These are phyloP conservation scores for Orgyia antiqua DNA, from an alignment of 2,888 invertebrate species.

Conservation along the genomic window DNA sequence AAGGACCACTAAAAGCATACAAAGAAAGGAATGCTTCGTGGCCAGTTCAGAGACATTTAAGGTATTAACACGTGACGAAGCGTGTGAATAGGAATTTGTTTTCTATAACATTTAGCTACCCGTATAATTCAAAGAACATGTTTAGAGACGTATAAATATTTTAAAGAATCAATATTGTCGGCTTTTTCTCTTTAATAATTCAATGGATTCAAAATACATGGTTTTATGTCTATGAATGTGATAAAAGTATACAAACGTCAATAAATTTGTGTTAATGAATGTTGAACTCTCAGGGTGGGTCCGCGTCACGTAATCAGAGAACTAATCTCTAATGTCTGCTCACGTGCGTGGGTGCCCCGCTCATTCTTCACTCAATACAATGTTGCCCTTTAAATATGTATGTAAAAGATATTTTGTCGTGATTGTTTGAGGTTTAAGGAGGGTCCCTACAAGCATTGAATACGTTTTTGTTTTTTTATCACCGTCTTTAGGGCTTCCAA, in stretches of 20 bases:
- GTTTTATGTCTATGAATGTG: constrained; percentile 11
- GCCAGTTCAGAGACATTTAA: constrained; percentile 20
- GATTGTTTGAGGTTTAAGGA: constrained; percentile 20
- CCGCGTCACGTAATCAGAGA: constrained; percentile 62
- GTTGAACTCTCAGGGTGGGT: constrained; percentile 48
- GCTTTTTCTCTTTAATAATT: constrained; percentile 3
- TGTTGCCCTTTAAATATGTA: constrained; percentile 43
- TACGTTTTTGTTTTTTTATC: too few relatives aligned
- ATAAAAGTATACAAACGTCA: constrained; percentile 20
- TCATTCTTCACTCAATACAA: constrained; percentile 47
- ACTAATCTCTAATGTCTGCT: constrained; percentile 64
- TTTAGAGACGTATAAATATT: too few relatives aligned
- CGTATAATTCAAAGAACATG: too few relatives aligned
- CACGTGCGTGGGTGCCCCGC: constrained; percentile 54
- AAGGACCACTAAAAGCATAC: constrained; percentile 28
- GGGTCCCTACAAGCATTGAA: constrained; percentile 2
- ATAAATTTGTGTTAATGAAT: constrained; percentile 41
- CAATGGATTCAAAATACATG: constrained; percentile 12
- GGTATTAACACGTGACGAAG: constrained; percentile 21
- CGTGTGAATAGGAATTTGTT: constrained; percentile 13
- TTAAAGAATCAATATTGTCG: constrained; percentile 5
- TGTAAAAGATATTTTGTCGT: constrained; percentile 26
- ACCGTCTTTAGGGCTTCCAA: too few relatives aligned
- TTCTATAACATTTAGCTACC: constrained; percentile 5
- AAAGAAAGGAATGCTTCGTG: constrained; percentile 37